Conservation (phyloP, 2,888 invertebrate genomes). For the Aspidiotus destructor region DNA sequence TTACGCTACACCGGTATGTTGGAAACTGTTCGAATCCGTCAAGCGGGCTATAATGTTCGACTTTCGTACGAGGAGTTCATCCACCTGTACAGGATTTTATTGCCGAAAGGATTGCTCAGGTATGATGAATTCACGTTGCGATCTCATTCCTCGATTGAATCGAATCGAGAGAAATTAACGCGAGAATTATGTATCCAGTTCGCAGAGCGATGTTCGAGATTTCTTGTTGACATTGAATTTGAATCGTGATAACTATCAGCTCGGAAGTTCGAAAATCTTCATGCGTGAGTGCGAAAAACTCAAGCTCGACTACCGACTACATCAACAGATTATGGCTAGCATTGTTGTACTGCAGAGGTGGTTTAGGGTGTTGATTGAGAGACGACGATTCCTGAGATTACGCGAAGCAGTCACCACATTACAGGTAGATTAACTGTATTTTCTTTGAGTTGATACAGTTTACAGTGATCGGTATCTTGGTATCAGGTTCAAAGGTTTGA, state of each 20-base stretch:
- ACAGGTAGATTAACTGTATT: conserved; percentile 45
- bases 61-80: conserved; percentile 90
- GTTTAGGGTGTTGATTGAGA: conserved; percentile 40
- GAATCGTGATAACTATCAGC: conserved; percentile 82
- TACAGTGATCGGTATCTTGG: too few species aligned
- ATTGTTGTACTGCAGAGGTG: conserved; percentile 72
- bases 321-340: conserved; percentile 86
- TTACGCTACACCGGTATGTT: conserved; percentile 93
- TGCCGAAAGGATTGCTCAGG: conserved; percentile 70
- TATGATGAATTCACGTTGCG: conserved; percentile 34
- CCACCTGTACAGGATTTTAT: conserved; percentile 78
- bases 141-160: background rate
- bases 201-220: conserved; percentile 72
- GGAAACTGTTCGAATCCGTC: conserved; percentile 87
- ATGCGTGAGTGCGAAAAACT: conserved; percentile 89
- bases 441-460: background rate
- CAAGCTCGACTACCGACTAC: conserved; percentile 79
- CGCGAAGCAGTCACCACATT: conserved; percentile 64
- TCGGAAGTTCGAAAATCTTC: conserved; percentile 81
- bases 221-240: conserved; percentile 75
- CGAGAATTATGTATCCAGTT: conserved; percentile 47
- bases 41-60: conserved; percentile 90
- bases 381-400: conserved; percentile 61
- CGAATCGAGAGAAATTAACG: background rate
- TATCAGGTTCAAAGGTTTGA: too few species aligned